Percentiles rank a stretch among this genome's conserved stretches.
Evolutionary conservation across 53 echinoderm and acorn worm species (phyloP).

Genomic region (Mesocentrotus franciscanus): DNA sequence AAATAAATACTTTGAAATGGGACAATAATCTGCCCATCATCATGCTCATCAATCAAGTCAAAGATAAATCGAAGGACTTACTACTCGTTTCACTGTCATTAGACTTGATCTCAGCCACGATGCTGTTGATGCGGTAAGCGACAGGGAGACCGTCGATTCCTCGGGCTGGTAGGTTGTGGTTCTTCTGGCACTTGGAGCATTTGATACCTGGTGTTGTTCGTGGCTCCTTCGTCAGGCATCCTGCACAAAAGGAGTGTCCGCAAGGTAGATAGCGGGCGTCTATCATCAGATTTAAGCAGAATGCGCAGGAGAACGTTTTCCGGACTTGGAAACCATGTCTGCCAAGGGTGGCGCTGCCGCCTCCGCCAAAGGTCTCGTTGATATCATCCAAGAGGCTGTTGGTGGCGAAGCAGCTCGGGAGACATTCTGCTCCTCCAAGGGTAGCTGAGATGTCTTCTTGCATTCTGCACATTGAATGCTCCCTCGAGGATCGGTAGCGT

Average conservation of each 20-base stretch:
- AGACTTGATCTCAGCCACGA: constrained; percentile 44
- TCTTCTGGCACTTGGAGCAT: constrained; percentile 43
- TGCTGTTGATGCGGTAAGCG: constrained; percentile 59
- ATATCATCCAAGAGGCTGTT: constrained; percentile 63
- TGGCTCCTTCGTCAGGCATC: constrained; percentile 17
- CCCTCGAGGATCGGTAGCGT: neutral
- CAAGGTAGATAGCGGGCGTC: constrained; percentile 63
- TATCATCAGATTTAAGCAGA: constrained; percentile 41
- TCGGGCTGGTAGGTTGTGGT: neutral
- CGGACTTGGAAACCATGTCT: constrained; percentile 50
- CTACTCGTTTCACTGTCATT: constrained; percentile 6
- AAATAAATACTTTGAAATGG: neutral
- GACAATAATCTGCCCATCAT: neutral
- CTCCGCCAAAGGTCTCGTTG: constrained; percentile 13
- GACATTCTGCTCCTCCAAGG: neutral
- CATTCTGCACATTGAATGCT: constrained; percentile 53
- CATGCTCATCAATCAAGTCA: neutral
- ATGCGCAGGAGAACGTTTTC: constrained; percentile 32
- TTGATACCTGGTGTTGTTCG: constrained; percentile 36
- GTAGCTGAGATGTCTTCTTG: neutral
- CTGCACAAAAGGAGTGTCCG: constrained; percentile 47
- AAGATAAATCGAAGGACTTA: neutral
- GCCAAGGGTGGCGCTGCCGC: neutral
- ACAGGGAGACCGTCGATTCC: constrained; percentile 30
- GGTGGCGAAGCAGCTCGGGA: constrained; percentile 46